Percentiles rank a stretch among this genome's conserved stretches.
Evolutionary conservation across 2,888 invertebrate species (phyloP).

Genomic region (Girardia tigrina): DNA sequence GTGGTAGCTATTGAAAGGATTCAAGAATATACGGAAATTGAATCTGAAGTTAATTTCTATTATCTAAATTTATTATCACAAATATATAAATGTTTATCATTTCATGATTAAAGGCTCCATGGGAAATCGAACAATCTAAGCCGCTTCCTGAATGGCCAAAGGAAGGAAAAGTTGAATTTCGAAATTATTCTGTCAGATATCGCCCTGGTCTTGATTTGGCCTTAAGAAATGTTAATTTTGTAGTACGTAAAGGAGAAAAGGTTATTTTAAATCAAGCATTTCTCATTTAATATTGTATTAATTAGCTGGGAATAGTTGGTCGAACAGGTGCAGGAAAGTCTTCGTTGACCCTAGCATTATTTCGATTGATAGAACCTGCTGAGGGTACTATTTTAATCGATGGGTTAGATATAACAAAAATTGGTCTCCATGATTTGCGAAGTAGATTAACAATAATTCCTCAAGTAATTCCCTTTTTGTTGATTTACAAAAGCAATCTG

Average conservation of each 20-base stretch:
- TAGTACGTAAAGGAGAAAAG: constrained; percentile 44
- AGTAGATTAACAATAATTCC: constrained; percentile 27
- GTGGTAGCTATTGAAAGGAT: constrained; percentile 21
- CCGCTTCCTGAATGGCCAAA: constrained; percentile 42
- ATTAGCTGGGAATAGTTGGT: constrained; percentile 28
- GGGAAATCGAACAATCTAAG: constrained; percentile 54
- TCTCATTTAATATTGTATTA: constrained; percentile 25
- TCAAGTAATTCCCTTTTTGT: neutral
- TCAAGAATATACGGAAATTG: constrained; percentile 11
- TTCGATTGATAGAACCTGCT: constrained; percentile 17
- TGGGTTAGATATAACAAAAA: neutral
- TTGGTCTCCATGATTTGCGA: constrained; percentile 27
- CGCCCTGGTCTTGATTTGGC: constrained; percentile 54
- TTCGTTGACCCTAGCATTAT: neutral
- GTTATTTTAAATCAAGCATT: neutral
- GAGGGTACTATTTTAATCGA: constrained; percentile 12
- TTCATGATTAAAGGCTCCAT: constrained; percentile 55
- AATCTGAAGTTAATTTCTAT: neutral
- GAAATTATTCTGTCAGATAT: constrained; percentile 40
- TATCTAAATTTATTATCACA: neutral
- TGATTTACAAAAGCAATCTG: neutral
- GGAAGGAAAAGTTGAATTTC: constrained; percentile 43
- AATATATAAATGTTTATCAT: neutral
- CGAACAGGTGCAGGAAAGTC: constrained; percentile 30
- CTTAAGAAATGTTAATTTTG: constrained; percentile 39